A percentile compares a stretch with the other conserved stretches of the same genome.
Evolutionary conservation across 2,888 invertebrate genomes (phyloP).

Genomic region (Strigamia crassipes): DNA sequence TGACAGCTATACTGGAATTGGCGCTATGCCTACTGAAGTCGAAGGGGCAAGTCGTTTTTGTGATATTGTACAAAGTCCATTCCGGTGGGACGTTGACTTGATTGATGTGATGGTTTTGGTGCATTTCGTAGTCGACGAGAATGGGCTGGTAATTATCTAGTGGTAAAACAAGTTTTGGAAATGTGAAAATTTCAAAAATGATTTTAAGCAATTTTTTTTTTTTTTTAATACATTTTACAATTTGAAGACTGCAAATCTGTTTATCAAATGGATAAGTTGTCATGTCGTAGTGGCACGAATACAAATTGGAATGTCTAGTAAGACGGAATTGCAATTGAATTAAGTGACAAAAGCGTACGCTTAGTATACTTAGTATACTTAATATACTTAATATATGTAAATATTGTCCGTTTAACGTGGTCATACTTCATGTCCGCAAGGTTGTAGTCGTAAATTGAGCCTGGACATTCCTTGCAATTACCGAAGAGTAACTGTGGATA

Average conservation of each 20-base stretch:
- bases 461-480: background rate
- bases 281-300: background rate
- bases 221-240: background rate
- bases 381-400: background rate
- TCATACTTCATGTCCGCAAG: background rate
- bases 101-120: background rate
- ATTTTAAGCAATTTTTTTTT: no score
- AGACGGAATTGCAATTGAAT: background rate
- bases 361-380: no score
- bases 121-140: background rate
- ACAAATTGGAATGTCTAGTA: background rate
- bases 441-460: background rate
- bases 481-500: background rate
- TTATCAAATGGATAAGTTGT: background rate
- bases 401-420: background rate
- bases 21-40: background rate
- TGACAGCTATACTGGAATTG: no score
- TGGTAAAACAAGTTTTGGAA: background rate
- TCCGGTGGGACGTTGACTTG: background rate
- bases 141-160: background rate
- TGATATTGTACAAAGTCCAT: background rate
- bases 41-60: background rate
- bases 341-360: no score
- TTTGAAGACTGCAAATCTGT: background rate
- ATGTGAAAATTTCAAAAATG: background rate